Conservation (phyloP, 2,888 invertebrate genomes). For the Bruchidius siliquastri region DNA sequence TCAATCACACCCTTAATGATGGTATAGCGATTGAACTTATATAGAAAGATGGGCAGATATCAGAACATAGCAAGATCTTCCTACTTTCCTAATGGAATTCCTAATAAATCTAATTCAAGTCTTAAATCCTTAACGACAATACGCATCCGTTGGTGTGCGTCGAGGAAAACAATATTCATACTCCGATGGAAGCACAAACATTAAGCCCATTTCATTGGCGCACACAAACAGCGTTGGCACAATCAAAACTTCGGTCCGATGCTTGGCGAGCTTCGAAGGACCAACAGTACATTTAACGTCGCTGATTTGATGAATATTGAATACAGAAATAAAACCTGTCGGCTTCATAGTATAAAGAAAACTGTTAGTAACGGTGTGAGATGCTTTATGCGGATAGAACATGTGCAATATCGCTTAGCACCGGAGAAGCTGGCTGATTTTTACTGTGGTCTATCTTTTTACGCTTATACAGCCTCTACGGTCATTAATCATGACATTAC, state of each 20-base stretch:
- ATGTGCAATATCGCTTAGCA: neutral
- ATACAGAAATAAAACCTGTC: neutral
- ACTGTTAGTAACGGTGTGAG: neutral
- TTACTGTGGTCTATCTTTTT: neutral
- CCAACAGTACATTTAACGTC: neutral
- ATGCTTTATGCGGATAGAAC: neutral
- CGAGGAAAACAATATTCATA: no score
- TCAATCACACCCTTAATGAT: no score
- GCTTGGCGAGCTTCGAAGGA: neutral
- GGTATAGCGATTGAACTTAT: no score
- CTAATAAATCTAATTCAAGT: no score
- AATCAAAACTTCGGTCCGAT: neutral
- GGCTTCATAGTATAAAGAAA: neutral
- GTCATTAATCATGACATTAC: neutral
- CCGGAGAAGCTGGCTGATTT: neutral
- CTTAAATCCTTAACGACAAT: no score
- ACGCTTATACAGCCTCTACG: neutral
- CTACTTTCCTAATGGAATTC: no score
- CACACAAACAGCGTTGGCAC: neutral
- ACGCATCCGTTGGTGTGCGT: no score
- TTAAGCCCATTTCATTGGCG: neutral
- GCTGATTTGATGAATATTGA: neutral
- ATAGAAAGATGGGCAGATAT: no score
- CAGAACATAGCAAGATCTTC: no score
- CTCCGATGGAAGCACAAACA: no score